Conservation (phyloP, 35 echinoderm and acorn worm species). For the Lytechinus pictus region DNA sequence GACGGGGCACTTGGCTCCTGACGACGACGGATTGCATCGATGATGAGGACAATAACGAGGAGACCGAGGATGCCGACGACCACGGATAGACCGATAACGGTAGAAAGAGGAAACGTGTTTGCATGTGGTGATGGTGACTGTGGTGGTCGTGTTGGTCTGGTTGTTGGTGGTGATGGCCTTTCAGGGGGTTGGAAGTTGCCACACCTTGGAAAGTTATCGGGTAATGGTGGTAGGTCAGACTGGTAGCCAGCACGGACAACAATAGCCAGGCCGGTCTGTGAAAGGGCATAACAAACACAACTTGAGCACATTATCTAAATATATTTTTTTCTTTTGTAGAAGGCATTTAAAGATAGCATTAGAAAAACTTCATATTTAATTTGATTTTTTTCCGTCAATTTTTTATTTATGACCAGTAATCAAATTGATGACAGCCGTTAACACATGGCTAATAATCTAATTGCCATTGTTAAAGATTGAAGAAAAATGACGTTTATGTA, state of each 20-base stretch:
- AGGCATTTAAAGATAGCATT: no score
- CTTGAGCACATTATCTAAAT: no score
- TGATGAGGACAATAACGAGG: not conserved
- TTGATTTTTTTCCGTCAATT: no score
- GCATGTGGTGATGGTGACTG: not conserved
- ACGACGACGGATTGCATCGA: not conserved
- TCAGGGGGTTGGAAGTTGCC: not conserved
- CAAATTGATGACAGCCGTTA: no score
- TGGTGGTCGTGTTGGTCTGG: not conserved
- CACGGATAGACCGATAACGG: not conserved
- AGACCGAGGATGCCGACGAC: not conserved
- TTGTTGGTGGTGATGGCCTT: not conserved
- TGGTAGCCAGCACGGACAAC: slow-evolving; percentile 51
- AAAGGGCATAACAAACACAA: no score
- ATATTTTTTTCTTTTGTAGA: no score
- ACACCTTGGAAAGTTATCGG: slow-evolving; percentile 52
- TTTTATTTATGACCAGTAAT: no score
- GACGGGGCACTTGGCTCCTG: not conserved
- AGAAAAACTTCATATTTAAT: no score
- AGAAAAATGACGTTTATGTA: no score
- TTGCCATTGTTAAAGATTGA: no score
- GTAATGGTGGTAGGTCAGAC: slow-evolving; percentile 45
- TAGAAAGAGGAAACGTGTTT: not conserved
- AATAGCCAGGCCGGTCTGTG: slow-evolving; percentile 49
- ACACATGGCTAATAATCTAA: no score